Evolutionary conservation across 2,113 vertebrate species (phyloP).

Genomic region (Corapipo altera): DNA sequence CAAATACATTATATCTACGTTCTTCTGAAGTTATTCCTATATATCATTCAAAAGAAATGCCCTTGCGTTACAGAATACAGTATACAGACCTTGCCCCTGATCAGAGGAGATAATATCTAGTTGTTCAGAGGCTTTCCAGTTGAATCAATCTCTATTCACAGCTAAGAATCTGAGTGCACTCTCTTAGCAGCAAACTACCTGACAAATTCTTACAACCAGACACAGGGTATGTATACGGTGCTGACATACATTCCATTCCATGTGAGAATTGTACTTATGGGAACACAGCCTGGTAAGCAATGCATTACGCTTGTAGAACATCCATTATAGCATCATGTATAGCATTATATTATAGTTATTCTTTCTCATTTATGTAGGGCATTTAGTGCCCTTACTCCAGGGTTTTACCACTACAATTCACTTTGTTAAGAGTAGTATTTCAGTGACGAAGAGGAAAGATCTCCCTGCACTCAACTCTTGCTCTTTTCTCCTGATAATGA

Average conservation of each 20-base stretch:
- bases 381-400: not conserved
- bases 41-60: not conserved
- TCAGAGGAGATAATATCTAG: not conserved
- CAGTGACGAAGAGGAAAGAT: not conserved
- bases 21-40: not conserved
- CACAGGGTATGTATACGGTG: not conserved
- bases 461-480: not conserved
- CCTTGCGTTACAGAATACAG: not conserved
- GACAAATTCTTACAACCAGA: not conserved
- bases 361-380: not conserved
- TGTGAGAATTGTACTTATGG: not conserved
- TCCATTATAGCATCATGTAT: not conserved
- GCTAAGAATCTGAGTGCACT: not conserved
- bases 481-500: not conserved
- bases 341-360: not conserved
- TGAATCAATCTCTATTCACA: not conserved
- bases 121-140: not conserved
- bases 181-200: not conserved
- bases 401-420: not conserved
- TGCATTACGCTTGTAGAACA: not conserved
- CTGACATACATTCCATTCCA: not conserved
- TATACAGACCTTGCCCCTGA: not conserved
- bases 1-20: not conserved
- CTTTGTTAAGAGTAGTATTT: not conserved
- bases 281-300: not conserved